These are phyloP conservation scores for Agelaius tricolor DNA, from an alignment of 2,113 vertebrate genomes.

Conservation along the genomic window DNA sequence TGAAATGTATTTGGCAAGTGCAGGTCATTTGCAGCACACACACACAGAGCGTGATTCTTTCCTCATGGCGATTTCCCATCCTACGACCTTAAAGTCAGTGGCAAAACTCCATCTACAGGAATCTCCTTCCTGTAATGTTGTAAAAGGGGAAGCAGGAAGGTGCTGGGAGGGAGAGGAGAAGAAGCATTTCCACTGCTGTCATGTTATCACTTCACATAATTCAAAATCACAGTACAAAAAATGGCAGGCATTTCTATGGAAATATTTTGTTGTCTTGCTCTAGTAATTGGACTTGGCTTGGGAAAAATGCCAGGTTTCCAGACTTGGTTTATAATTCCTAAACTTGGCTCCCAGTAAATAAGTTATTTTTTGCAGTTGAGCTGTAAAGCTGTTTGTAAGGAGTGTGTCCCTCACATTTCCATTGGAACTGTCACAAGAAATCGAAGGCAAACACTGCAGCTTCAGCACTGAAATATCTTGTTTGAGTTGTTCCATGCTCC, in stretches of 20 bases:
- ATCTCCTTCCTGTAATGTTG: constrained; percentile 5
- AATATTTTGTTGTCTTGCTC: constrained; percentile 50
- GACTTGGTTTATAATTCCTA: constrained; percentile 48
- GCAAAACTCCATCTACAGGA: constrained; percentile 13
- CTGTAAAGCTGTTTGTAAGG: not conserved
- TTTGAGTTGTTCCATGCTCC: not conserved
- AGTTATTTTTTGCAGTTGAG: not conserved
- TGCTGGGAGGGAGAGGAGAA: not conserved
- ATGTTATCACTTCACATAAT: constrained; percentile 42
- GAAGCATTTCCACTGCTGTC: constrained; percentile 41
- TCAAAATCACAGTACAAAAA: constrained; percentile 43
- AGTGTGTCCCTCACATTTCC: not conserved
- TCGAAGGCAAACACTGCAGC: constrained; percentile 9
- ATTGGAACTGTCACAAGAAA: not conserved
- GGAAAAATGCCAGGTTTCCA: constrained; percentile 55
- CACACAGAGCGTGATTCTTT: not conserved
- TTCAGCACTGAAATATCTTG: not conserved
- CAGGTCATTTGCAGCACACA: not conserved
- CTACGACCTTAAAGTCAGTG: not conserved
- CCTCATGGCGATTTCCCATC: not conserved
- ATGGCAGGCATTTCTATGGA: constrained; percentile 29
- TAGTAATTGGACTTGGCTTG: constrained; percentile 54
- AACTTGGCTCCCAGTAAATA: constrained; percentile 43
- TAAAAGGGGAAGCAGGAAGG: constrained; percentile 5
- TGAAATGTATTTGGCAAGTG: constrained; percentile 3